Percentiles rank a stretch among this genome's conserved stretches.
phyloP scores from a whole-genome alignment of 1,140 invertebrate genomes.

The Drosophila pachea region DNA sequence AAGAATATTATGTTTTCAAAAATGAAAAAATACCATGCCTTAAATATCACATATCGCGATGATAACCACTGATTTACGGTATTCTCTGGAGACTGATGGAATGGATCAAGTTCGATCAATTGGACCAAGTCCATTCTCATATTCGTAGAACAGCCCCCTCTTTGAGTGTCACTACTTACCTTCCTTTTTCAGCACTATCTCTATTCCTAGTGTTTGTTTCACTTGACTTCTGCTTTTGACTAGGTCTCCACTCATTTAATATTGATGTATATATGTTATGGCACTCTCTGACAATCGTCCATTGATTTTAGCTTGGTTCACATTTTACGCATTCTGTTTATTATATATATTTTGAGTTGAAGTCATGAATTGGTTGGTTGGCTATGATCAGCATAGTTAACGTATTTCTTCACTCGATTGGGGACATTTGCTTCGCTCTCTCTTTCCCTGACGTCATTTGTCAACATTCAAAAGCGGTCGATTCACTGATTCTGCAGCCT shows the following conservation, averaged over 20 bases:
- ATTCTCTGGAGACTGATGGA: no score
- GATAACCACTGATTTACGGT: no score
- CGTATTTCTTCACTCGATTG: not conserved
- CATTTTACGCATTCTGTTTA: conserved; percentile 3
- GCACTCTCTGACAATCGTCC: conserved; percentile 1
- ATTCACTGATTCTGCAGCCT: not conserved
- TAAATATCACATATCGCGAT: no score
- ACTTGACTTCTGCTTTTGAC: conserved; percentile 33
- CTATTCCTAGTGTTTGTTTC: not conserved
- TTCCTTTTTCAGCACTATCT: conserved; percentile 2
- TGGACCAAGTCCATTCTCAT: no score
- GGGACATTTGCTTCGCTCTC: not conserved
- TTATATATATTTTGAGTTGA: no score
- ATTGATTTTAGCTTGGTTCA: not conserved
- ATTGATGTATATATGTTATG: not conserved
- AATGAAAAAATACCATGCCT: no score
- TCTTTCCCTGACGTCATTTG: not conserved
- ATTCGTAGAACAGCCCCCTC: no score
- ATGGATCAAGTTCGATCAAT: no score
- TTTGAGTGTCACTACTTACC: not conserved
- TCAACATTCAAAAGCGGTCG: conserved; percentile 6
- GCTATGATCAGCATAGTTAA: no score
- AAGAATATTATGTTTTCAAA: no score
- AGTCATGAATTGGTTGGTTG: no score
- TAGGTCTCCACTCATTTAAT: conserved; percentile 31